A percentile compares a stretch with the other conserved stretches of the same genome.
Conservation (phyloP, 2,888 invertebrate species). For the Hermaeophaga mercurialis region DNA sequence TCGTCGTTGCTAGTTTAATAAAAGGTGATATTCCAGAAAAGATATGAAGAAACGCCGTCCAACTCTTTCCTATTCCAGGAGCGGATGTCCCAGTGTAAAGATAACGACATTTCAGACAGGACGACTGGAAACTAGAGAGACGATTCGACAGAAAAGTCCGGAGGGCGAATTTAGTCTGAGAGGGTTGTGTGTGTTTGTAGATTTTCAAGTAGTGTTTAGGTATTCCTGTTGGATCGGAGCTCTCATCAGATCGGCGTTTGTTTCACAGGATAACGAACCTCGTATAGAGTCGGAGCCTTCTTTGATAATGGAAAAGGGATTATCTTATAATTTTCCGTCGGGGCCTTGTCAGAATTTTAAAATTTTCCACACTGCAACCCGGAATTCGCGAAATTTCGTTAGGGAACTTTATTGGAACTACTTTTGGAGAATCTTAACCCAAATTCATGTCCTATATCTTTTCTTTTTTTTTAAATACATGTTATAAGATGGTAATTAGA, state of each 20-base stretch:
- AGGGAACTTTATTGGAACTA: too few species aligned
- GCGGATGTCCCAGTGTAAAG: conserved; percentile 54
- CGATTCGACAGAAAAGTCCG: conserved; percentile 56
- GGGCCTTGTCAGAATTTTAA: conserved; percentile 12
- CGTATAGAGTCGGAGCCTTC: conserved; percentile 41
- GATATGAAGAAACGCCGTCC: conserved; percentile 1
- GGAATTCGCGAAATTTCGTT: too few species aligned
- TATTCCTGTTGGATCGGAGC: conserved; percentile 55
- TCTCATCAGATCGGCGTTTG: conserved; percentile 54
- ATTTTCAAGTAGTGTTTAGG: conserved; percentile 59
- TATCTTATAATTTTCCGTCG: conserved; percentile 42
- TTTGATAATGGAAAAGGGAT: conserved; percentile 45
- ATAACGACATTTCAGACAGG: conserved; percentile 57
- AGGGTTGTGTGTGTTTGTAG: conserved; percentile 55
- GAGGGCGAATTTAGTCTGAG: conserved; percentile 57
- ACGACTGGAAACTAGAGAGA: conserved; percentile 55
- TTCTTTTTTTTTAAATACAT: too few species aligned
- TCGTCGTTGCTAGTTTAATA: too few species aligned
- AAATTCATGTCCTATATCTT: too few species aligned
- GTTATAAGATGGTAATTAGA: too few species aligned
- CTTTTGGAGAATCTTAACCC: too few species aligned
- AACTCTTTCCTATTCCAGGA: conserved; percentile 50
- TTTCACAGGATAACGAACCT: conserved; percentile 52
- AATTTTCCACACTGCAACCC: too few species aligned
- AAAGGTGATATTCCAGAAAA: too few species aligned